Evolutionary conservation across 2,797 vertebrate genomes (phyloP), one percentile per base, ranked within the genome.

Genomic region (Pipistrellus nathusii): DNA sequence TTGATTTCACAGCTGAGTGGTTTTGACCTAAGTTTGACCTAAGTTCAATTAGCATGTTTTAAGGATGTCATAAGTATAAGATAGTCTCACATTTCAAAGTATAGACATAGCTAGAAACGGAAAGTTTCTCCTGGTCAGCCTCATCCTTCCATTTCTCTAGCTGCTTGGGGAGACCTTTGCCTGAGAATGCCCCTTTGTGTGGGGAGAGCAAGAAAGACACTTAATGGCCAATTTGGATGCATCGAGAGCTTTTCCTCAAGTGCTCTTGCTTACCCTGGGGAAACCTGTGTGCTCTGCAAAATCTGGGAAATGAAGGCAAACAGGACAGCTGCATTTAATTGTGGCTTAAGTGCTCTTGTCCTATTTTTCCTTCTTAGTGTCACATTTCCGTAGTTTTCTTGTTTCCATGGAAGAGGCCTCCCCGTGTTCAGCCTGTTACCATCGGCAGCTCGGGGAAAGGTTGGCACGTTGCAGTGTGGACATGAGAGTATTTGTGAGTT

Each of bases 221-320:
- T 69, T 18, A 1, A 6, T 10, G 72, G 48, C 57, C 38, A 3
- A 18, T 66, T 46, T 66, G 95, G 57, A 20, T 46, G 4, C n/a
- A 9, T 3, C 1, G 72, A 72, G 73, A 15, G 59, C 18, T 46
- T 38, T n/a, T 53, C 20, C 20, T 80, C 23, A 11, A 59, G 72
- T 6, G 6, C 35, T 57, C n/a, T 59, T 46, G 14, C 27, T 66
- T 53, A 51, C 55, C 18, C 38, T 18, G 30, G 48, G 69, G 71
- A 72, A 66, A 57, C 59, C 23, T 30, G 30, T 66, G 55, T 14
- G 38, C 12, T 35, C 71, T 77, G 64, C n/a, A 71, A 14, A 71
- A 66, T 55, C 85, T 91, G 85, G 87, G 64, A 75, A 41, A 44
- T 17, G 59, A n/a, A 91, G 87, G 59, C 53, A 44, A n/a, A 38